Evolutionary conservation across 1,140 invertebrate species (phyloP).

Genomic region (Ladona fulva): DNA sequence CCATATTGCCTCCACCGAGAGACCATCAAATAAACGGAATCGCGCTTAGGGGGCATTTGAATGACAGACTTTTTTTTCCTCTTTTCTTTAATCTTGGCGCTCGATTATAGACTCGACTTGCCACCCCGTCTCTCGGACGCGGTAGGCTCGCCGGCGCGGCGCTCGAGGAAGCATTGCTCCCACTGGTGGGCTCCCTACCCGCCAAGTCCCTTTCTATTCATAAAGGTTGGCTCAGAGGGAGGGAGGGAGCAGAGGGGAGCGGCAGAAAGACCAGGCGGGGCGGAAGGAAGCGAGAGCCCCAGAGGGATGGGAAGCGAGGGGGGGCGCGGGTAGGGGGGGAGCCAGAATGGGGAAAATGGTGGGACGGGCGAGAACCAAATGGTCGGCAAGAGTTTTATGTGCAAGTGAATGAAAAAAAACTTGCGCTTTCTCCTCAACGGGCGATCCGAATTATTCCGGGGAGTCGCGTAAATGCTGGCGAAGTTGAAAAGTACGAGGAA

Average conservation of each 20-base stretch:
- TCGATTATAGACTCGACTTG: not conserved
- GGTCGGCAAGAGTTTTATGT: too few relatives aligned
- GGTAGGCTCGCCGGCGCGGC: not conserved
- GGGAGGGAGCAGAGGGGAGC: not conserved
- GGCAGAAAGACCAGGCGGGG: not conserved
- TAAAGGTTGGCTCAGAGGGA: slow-evolving; percentile 7
- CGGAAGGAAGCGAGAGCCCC: not conserved
- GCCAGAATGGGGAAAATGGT: not conserved
- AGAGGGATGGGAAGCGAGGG: not conserved
- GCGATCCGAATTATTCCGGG: too few relatives aligned
- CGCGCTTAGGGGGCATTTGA: not conserved
- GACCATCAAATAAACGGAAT: not conserved
- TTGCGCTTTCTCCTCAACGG: too few relatives aligned
- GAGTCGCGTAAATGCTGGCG: too few relatives aligned
- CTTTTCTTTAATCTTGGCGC: slow-evolving; percentile 1
- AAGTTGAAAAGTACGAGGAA: not conserved
- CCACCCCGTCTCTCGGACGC: not conserved
- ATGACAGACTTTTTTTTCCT: not conserved
- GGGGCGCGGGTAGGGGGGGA: not conserved
- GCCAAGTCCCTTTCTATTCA: not conserved
- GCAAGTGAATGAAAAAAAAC: not conserved
- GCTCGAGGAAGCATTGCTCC: not conserved
- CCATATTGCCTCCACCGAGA: not conserved
- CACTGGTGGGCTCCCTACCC: not conserved
- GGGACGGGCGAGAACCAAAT: not conserved